Base-by-base conservation (phyloP, 2,888 invertebrate genomes). In the Cheilosia scutellata region DNA sequence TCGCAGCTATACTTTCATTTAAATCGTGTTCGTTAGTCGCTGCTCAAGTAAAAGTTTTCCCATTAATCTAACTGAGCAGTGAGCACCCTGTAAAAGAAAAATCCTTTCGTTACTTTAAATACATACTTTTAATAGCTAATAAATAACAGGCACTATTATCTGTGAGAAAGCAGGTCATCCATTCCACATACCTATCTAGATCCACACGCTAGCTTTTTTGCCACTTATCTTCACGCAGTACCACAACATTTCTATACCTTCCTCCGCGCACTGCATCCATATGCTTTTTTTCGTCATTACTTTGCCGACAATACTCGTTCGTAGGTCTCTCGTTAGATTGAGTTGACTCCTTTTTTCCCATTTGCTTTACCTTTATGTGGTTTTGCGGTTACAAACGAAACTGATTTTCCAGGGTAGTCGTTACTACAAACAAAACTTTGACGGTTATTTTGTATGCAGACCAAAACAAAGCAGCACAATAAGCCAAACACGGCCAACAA, bases 371-470 rank as follows among this genome's bases (percentile, higher is more conserved):
- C 71, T 82, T 77, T 72, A 40, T 66, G 47, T 47, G 70, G 74
- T 37, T 79, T 75, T 79, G 79, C 42, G 83, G 83, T 80, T 70
- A 16, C 51, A 63, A 75, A 76, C 63, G 65, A 74, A 80, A 75
- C 84, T 71, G 75, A 71, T 80, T 84, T 80, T 53, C 47, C 47
- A 72, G 58, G 70, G 55, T 70, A 57, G 75, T 84, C 37, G 29
- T 65, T 44, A 63, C 37, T 65, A 11, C 49, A 76, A 84, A 49
- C 79, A 68, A 80, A 58, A 75, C 65, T 84, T 84, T 80, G 84
- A 80, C 71, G 65, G 58, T 44, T 63, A n/a, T 42, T 65, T 74
- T 9, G 20, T 65, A 55, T 42, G 29, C 29, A 25, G 27, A 68
- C 60, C 31, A 80, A 65, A 57, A 70, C 63, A 79, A 83, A 70